Evolutionary conservation across 2,888 invertebrate genomes (phyloP), one percentile per base, ranked within the genome.

Genomic region (Acrobasis consociella): DNA sequence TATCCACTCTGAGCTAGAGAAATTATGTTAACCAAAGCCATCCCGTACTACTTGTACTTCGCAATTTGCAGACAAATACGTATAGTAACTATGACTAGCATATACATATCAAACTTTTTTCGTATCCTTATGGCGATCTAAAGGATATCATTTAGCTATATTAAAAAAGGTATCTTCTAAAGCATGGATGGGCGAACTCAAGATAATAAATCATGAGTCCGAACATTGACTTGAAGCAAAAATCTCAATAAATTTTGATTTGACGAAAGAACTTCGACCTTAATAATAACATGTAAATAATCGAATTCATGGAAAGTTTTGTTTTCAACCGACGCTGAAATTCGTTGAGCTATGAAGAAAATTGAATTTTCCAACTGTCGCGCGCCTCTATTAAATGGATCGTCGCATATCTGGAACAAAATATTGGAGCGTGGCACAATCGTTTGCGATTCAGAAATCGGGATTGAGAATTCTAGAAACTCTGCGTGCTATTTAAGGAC

Each of bases 311-410:
- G 17, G 31, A 52, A 52, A 52, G 11, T 52, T 52, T 52, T 17
- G 52, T 52, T 52, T 52, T 52, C 17, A 52, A 13, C 46, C 10
- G 46, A n/a, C 2, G n/a, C 46, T 46, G 46, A 13, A 46, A 46
- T 46, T 46, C 13, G 46, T 10, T 5, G 11, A 31, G 52, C 52
- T 17, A 52, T 22, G 22, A 52, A 52, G 52, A 52, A 52, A 52
- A 52, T 52, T 52, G 17, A 52, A 52, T 52, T 52, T 52, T 31
- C 22, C 52, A 52, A 52, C 22, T 22, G 52, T 52, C 52, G 52
- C 52, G 52, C 17, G 13, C 52, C 31, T 13, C 17, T 13, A 52
- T 22, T 52, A 22, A 22, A 22, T 52, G 22, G 22, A 46, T 52
- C 22, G 9, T 10, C 9, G 52, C 52, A 17, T 52, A 52, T 52